A percentile compares a stretch with the other conserved stretches of the same genome.
Evolutionary conservation across 2,888 invertebrate species (phyloP).

Genomic region (Chymomyza caudatula): DNA sequence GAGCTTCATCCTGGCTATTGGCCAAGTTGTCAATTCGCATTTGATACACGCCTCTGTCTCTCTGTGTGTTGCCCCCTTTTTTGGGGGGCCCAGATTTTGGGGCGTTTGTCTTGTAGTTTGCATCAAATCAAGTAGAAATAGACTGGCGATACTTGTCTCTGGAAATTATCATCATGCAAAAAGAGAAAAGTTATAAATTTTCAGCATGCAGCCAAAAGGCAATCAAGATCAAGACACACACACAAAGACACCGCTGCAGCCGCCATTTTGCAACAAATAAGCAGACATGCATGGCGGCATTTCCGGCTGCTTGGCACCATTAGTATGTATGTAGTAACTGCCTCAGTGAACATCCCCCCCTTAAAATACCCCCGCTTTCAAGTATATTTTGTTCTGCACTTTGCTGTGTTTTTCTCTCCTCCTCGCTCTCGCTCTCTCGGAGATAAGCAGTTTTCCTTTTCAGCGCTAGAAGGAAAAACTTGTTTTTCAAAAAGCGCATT

Average conservation of each 20-base stretch:
- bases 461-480: constrained; percentile 67
- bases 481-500: constrained; percentile 62
- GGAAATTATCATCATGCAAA: constrained; percentile 64
- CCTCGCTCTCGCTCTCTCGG: too few relatives aligned
- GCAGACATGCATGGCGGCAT: constrained; percentile 73
- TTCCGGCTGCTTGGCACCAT: constrained; percentile 74
- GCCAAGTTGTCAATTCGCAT: constrained; percentile 76
- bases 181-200: constrained; percentile 44
- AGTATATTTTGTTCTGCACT: constrained; percentile 10
- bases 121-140: constrained; percentile 42
- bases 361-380: constrained; percentile 8
- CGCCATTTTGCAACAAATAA: constrained; percentile 33
- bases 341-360: neutral
- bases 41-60: constrained; percentile 21
- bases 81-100: too few relatives aligned
- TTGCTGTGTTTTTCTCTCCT: constrained; percentile 43
- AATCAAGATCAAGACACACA: constrained; percentile 60
- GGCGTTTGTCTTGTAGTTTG: constrained; percentile 19
- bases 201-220: constrained; percentile 59
- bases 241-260: constrained; percentile 10
- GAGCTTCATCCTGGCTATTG: constrained; percentile 59
- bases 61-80: constrained; percentile 7
- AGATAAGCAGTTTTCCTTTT: constrained; percentile 64
- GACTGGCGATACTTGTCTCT: constrained; percentile 60
- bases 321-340: constrained; percentile 40